Evolutionary conservation across 2,113 vertebrate genomes (phyloP).

Genomic region (Pteropus alecto): DNA sequence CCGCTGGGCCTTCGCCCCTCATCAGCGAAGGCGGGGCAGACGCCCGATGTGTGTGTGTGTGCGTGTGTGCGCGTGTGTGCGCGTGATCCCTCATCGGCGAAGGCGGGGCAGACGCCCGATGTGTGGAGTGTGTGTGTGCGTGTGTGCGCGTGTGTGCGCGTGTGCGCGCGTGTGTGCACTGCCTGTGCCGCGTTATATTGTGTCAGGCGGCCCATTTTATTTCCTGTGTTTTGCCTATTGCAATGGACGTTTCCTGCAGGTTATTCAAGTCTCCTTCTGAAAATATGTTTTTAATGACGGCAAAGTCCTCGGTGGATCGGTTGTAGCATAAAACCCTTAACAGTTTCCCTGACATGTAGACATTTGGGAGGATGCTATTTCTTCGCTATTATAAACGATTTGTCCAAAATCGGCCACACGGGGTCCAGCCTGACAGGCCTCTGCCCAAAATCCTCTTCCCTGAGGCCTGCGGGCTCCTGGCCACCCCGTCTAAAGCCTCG

Average conservation of each 20-base stretch:
- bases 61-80: accelerated
- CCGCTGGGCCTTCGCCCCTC: neutral
- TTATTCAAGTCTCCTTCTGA: neutral
- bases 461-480: accelerated
- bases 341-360: neutral
- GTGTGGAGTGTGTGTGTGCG: no score
- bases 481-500: accelerated
- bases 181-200: accelerated
- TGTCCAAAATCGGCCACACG: accelerated
- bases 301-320: neutral
- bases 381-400: neutral
- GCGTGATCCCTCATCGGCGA: neutral
- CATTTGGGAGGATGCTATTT: neutral
- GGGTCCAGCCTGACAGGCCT: accelerated
- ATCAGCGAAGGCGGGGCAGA: no score
- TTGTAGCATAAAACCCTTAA: neutral
- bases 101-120: neutral
- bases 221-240: neutral
- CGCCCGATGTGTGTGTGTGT: neutral
- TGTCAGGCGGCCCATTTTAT: neutral
- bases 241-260: neutral
- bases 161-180: accelerated
- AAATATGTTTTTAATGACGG: neutral
- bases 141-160: no score
- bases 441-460: neutral